Conservation (phyloP, 2,113 vertebrate species). For the Percopsis transmontana region DNA sequence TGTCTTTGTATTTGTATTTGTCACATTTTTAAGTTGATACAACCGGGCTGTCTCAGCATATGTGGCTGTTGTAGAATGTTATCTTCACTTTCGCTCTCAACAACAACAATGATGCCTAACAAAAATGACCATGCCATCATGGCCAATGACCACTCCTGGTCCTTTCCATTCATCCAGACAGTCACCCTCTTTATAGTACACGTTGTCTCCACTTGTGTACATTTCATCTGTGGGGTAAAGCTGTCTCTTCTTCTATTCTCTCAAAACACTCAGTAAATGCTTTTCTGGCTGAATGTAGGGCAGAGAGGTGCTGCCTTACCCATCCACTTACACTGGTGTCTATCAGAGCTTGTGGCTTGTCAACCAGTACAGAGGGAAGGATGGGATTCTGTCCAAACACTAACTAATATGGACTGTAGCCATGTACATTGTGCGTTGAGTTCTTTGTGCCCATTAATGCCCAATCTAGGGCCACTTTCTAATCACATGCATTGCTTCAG, state of each 20-base stretch:
- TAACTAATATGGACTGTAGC: conserved; percentile 35
- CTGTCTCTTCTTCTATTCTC: conserved; percentile 20
- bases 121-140: conserved; percentile 39
- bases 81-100: no score
- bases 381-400: conserved; percentile 52
- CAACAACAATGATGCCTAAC: conserved; percentile 21
- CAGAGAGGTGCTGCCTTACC: conserved; percentile 29
- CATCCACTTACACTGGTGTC: conserved; percentile 10
- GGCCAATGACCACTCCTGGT: conserved; percentile 35
- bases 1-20: no score
- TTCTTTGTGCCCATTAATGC: conserved; percentile 51
- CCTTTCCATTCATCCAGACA: conserved; percentile 33
- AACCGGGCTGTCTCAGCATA: no score
- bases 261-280: conserved; percentile 42
- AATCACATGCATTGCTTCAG: no score
- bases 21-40: no score
- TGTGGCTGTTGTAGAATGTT: no score
- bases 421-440: conserved; percentile 37
- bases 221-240: conserved; percentile 15
- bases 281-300: conserved; percentile 21
- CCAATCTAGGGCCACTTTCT: conserved; percentile 25
- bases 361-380: conserved; percentile 24
- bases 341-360: conserved; percentile 29
- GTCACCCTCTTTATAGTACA: conserved; percentile 29
- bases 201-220: conserved; percentile 31